These are phyloP conservation scores for Acrocyrtus sp. DNA, from an alignment of 2,888 invertebrate species.

Conservation along the genomic window DNA sequence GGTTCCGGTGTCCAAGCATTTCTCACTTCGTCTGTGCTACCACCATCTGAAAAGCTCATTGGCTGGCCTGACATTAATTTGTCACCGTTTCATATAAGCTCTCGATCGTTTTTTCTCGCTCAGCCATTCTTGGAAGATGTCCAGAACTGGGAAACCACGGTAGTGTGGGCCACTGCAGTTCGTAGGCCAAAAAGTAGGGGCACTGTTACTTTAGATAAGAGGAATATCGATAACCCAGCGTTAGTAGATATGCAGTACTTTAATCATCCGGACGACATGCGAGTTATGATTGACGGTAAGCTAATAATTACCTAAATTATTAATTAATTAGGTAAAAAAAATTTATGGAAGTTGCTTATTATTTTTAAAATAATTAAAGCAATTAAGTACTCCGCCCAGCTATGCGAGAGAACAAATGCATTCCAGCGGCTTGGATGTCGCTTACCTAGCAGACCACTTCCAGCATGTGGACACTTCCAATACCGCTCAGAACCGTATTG, in stretches of 20 bases:
- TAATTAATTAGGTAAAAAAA: not conserved
- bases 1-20: slow-evolving; percentile 6
- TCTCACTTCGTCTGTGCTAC: not conserved
- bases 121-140: not conserved
- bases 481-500: slow-evolving; percentile 27
- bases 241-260: slow-evolving; percentile 12
- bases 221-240: not conserved
- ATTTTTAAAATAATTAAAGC: not conserved
- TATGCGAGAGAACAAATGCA: slow-evolving; percentile 8
- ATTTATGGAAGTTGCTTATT: not conserved
- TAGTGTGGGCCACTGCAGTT: not conserved
- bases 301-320: not conserved
- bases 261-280: slow-evolving; percentile 11
- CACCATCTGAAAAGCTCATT: not conserved
- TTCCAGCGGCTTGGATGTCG: slow-evolving; percentile 10
- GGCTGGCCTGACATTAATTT: slow-evolving; percentile 6
- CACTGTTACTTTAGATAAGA: not conserved
- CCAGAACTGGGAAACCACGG: not conserved
- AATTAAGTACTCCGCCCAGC: not conserved
- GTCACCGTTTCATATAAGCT: not conserved
- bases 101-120: not conserved
- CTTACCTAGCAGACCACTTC: not conserved
- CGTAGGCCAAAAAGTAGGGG: slow-evolving; percentile 9
- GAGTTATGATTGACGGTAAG: slow-evolving; percentile 1
- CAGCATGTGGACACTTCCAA: not conserved